phyloP scores from a whole-genome alignment of 2,113 vertebrate species.

The Sinocyclocheilus anophthalmus region DNA sequence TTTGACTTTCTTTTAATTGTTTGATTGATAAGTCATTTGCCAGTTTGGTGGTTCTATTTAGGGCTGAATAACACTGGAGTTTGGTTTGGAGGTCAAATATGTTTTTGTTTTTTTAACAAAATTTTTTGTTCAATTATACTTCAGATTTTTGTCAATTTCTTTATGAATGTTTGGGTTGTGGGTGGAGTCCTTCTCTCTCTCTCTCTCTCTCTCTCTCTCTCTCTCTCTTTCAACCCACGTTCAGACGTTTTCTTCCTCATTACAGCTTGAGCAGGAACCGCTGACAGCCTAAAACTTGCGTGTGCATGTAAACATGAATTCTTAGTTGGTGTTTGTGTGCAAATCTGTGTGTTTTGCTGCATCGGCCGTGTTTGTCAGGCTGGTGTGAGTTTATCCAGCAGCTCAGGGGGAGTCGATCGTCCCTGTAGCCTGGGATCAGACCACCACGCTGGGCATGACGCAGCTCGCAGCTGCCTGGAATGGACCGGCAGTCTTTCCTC shows the following conservation, averaged over 20 bases:
- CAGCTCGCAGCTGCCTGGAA: constrained; percentile 59
- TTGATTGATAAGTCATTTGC: too few species aligned
- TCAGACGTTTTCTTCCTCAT: constrained; percentile 47
- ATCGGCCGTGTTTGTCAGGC: constrained; percentile 49
- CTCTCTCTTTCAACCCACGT: constrained; percentile 31
- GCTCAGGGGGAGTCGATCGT: constrained; percentile 6
- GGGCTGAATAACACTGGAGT: too few species aligned
- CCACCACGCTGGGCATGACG: constrained; percentile 46
- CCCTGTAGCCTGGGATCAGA: constrained; percentile 54
- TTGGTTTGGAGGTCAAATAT: too few species aligned
- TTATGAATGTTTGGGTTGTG: too few species aligned
- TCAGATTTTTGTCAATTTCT: too few species aligned
- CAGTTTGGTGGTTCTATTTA: too few species aligned
- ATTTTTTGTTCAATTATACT: too few species aligned
- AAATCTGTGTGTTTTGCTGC: constrained; percentile 44
- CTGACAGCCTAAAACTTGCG: neutral
- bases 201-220: constrained; percentile 26
- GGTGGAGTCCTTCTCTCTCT: neutral
- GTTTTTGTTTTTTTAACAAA: too few species aligned
- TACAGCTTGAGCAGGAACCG: constrained; percentile 64
- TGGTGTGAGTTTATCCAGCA: constrained; percentile 47
- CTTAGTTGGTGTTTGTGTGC: neutral
- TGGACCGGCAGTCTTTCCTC: constrained; percentile 78
- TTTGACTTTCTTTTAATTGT: too few species aligned
- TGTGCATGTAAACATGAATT: constrained; percentile 5